phyloP scores from a whole-genome alignment of 2,888 invertebrate genomes.

The Troides helena region DNA sequence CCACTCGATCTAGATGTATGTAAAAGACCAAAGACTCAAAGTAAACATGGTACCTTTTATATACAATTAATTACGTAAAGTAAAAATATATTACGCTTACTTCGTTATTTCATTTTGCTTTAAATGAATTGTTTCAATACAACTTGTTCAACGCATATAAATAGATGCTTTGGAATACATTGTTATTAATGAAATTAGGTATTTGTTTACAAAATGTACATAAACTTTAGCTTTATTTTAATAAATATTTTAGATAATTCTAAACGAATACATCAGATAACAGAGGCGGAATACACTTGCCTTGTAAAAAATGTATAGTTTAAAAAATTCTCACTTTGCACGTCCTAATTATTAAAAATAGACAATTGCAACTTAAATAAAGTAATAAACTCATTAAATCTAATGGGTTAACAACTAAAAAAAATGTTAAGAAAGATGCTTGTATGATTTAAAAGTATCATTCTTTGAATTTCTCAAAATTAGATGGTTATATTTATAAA shows the following conservation, averaged over 20 bases:
- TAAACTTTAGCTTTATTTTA: conserved; percentile 35
- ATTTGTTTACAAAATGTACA: conserved; percentile 37
- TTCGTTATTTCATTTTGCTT: conserved; percentile 44
- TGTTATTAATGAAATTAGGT: conserved; percentile 19
- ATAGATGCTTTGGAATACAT: conserved; percentile 39
- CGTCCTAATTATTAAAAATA: conserved; percentile 24
- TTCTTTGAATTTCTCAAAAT: conserved; percentile 14
- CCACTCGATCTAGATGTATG: conserved; percentile 50
- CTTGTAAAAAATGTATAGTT: conserved; percentile 17
- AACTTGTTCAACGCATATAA: conserved; percentile 35
- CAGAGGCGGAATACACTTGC: conserved; percentile 12
- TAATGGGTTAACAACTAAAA: not conserved
- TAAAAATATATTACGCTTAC: conserved; percentile 46
- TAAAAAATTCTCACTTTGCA: conserved; percentile 14
- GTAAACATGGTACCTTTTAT: conserved; percentile 43
- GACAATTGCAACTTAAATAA: not conserved
- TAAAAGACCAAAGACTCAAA: conserved; percentile 49
- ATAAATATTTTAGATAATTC: conserved; percentile 21
- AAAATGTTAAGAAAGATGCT: not conserved
- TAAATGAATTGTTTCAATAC: conserved; percentile 28
- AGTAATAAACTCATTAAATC: not conserved
- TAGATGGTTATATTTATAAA: conserved; percentile 31
- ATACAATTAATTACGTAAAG: conserved; percentile 46
- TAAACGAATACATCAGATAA: conserved; percentile 7
- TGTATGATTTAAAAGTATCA: not conserved